Base-by-base conservation (phyloP, 2,797 vertebrate species). In the Mus minutoides region DNA sequence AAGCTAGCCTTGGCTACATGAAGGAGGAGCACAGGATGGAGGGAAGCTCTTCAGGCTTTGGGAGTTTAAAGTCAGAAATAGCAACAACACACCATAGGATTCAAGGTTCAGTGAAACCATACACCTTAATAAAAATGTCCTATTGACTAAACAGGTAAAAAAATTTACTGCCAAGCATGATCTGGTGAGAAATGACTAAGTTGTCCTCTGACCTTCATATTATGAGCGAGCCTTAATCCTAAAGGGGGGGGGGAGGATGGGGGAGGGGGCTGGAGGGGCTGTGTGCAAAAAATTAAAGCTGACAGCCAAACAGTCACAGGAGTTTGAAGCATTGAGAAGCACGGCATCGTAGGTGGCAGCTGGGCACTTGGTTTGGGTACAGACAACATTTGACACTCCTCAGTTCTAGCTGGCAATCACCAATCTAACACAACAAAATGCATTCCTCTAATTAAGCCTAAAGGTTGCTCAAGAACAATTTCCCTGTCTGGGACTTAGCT, bases 211-310 rank as follows among this genome's bases (percentile, higher is more conserved):
- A 37, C 31, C 22, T 87, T 52, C 46, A 71, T 31, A n/a, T 24
- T 31, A n/a, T n/a, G 62, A 84, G 4, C 4, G 11, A 4, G 43
- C 58, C 37, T 34, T 46, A 46, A 46, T 46, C 43, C 43, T 46
- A 46, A 46, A 46, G 43, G 43, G 43, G 43, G 43, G 43, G 43
- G 43, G 43, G 43, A 46, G 43, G 43, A 46, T 46, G 43, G 43
- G 43, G 14, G 4, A 12, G 34, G 17, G 29, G 10, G 16, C 2
- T 34, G 29, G 40, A 14, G 40, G 73, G 0, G 10, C 69, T 71
- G 69, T 71, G 8, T 71, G n/a, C 37, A 22, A 22, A 71, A 71
- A n/a, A n/a, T n/a, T 94, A 88, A 95, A 93, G 60, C 16, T 83
- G 10, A 86, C 29, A 95, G 49, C n/a, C 56, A 77, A 91, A 91